Conservation (phyloP, 2,888 invertebrate species). For the Asteroscopus sphinx region DNA sequence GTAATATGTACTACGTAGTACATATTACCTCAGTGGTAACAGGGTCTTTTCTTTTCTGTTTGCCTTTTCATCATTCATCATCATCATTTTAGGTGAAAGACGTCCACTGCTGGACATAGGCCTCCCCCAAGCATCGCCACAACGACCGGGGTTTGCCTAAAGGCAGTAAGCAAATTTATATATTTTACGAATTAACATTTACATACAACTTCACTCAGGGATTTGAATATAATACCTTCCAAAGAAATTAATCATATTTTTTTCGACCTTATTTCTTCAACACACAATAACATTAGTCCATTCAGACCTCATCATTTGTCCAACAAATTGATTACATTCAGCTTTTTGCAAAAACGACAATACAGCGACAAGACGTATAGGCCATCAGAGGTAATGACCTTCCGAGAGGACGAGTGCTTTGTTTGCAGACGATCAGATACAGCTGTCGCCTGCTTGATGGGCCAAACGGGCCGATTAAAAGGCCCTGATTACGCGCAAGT, state of each 20-base stretch:
- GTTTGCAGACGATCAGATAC: constrained; percentile 60
- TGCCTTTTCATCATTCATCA: no score
- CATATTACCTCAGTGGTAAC: no score
- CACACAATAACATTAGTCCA: neutral
- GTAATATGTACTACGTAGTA: no score
- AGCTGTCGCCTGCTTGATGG: constrained; percentile 57
- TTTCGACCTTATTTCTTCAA: neutral
- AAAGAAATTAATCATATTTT: neutral
- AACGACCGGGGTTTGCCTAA: no score
- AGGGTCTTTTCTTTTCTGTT: no score
- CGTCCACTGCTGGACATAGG: no score
- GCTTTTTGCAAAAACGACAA: constrained; percentile 33
- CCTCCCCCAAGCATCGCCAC: no score
- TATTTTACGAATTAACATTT: neutral
- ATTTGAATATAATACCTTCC: no score
- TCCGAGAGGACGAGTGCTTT: constrained; percentile 48
- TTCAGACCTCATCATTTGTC: constrained; percentile 26
- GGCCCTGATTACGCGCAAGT: constrained; percentile 54
- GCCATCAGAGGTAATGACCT: constrained; percentile 51
- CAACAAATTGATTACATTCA: constrained; percentile 32
- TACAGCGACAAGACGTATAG: constrained; percentile 41
- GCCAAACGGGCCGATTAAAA: constrained; percentile 58
- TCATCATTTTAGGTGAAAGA: no score
- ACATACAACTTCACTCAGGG: neutral
- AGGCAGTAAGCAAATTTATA: no score